These are phyloP conservation scores for Tyto alba DNA, from an alignment of 2,113 vertebrate genomes.

Conservation along the genomic window DNA sequence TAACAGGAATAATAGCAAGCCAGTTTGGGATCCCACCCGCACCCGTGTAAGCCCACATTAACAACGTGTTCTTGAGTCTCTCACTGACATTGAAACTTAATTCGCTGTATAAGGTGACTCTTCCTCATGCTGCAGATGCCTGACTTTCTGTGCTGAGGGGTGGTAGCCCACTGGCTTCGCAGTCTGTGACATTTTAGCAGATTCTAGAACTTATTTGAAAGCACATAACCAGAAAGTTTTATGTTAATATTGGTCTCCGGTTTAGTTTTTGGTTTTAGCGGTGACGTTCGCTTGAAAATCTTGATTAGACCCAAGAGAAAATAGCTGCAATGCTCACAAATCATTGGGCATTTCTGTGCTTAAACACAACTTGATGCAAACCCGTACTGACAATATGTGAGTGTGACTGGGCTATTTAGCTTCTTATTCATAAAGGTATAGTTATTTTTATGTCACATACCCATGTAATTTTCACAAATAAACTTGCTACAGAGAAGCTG, in stretches of 20 bases:
- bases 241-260: neutral
- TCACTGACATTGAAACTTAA: neutral
- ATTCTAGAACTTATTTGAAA: neutral
- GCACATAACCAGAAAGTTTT: fast-evolving
- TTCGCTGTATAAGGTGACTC: neutral
- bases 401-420: neutral
- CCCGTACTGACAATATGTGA: fast-evolving
- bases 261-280: neutral
- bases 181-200: neutral
- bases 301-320: neutral
- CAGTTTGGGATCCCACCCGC: neutral
- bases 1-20: fast-evolving
- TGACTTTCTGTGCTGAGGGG: fast-evolving
- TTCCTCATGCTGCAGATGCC: neutral
- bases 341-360: neutral
- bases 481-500: neutral
- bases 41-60: fast-evolving
- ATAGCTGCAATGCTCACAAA: fast-evolving
- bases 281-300: neutral
- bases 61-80: fast-evolving
- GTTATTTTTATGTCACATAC: neutral
- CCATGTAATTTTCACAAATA: neutral
- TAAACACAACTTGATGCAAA: neutral
- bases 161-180: neutral
- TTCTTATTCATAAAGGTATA: neutral